Conservation (phyloP, 2,797 vertebrate genomes). For the Eulemur mongoz region DNA sequence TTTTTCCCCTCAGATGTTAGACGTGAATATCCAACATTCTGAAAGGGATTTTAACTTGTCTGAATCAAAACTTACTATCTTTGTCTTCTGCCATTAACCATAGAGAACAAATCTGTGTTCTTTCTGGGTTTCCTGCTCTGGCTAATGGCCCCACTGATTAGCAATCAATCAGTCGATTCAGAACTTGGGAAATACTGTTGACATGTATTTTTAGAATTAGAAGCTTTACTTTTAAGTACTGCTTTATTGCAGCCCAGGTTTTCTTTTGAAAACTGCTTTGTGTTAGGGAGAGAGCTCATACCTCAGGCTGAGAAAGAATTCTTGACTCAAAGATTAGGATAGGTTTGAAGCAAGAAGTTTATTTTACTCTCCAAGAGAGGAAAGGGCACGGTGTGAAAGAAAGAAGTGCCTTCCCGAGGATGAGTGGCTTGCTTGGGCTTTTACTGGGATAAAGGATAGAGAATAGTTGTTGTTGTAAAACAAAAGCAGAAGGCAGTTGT, state of each 20-base stretch:
- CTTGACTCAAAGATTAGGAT: no score
- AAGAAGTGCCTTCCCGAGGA: no score
- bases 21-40: not conserved
- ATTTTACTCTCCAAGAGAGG: no score
- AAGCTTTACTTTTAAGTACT: not conserved
- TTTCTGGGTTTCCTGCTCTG: not conserved
- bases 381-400: no score
- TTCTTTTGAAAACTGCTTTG: not conserved
- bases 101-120: not conserved
- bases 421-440: no score
- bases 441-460: no score
- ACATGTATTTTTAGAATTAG: not conserved
- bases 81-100: not conserved
- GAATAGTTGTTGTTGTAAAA: no score
- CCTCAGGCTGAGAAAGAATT: no score
- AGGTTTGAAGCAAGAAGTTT: no score
- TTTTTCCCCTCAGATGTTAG: not conserved
- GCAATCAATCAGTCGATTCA: not conserved
- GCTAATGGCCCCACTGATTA: not conserved
- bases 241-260: not conserved
- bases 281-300: not conserved
- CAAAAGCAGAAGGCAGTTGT: no score
- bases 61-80: not conserved
- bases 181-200: not conserved
- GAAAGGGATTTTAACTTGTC: conserved; percentile 1